Base-by-base conservation (phyloP, 2,888 invertebrate genomes). In the Dichetophora obliterata region DNA sequence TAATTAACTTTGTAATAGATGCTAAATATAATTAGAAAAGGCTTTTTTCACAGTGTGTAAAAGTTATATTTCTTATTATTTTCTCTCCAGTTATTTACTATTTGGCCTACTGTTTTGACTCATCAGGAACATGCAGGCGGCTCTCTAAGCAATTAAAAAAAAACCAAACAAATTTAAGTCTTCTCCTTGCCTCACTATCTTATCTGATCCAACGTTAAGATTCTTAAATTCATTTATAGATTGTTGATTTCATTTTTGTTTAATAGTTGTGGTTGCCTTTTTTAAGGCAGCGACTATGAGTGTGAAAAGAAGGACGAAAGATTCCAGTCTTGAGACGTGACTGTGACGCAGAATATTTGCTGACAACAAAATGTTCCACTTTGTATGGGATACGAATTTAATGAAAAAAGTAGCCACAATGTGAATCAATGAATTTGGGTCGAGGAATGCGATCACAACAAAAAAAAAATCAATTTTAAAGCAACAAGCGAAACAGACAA, bases 401-500 rank as follows among this genome's bases (percentile, higher is more conserved):
- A 31, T n/a, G n/a, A 43, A 69, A 43, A 50, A 68, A 74, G 37
- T 24, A 54, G 59, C 34, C 16, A 37, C 48, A 71, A 77, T 65
- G 50, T 31, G 66, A 75, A 71, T 77, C 75, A 77, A 77, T 75
- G 77, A 75, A 75, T 72, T 71, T 68, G 54, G 34, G 66, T 19
- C 57, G 43, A 48, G 72, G 72, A 71, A 75, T 69, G 34, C 63
- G 22, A 52, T 37, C 31, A 14, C 19, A 31, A 54, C 59, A 24
- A 16, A 11, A 22, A 50, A 57, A 24, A 65, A 72, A 77, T 78
- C 76, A 80, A 76, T 43, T 14, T 11, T 43, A 43, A 76, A 77
- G 77, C 65, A 22, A 75, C 78, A 76, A 78, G 66, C 75, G 72
- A 72, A 75, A 77, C 75, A 75, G 77, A 78, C 79, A 78, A 81